These are phyloP conservation scores for Lucilia sericata DNA, from an alignment of 1,140 invertebrate genomes.

Conservation along the genomic window DNA sequence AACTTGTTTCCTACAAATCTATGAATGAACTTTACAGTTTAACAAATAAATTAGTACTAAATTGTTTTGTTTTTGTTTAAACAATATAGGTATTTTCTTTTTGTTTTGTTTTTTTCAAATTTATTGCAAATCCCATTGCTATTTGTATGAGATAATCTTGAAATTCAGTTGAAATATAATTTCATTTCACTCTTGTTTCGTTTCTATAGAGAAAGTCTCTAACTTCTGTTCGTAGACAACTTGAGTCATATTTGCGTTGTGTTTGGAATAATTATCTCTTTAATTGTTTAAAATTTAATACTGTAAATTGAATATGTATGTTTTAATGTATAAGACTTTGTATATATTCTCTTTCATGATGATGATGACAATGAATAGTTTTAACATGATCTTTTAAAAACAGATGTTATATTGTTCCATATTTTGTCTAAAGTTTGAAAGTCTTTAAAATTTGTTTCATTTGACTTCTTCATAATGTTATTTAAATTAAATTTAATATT, in stretches of 20 bases:
- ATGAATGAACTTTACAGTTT: background rate
- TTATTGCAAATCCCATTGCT: background rate
- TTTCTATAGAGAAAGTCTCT: no score
- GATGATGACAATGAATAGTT: no score
- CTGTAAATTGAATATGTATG: background rate
- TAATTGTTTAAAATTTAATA: background rate
- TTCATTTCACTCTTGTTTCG: background rate
- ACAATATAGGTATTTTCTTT: no score
- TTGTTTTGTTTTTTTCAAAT: constrained; percentile 1
- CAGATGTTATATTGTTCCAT: no score
- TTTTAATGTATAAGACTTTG: background rate
- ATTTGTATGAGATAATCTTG: constrained; percentile 27
- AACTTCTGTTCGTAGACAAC: background rate
- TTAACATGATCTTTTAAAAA: no score
- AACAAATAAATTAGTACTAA: constrained; percentile 22
- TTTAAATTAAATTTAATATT: no score
- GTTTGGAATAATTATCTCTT: constrained; percentile 1
- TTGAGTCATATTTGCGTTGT: background rate
- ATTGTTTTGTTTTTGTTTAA: background rate
- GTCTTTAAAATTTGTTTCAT: no score
- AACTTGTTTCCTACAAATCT: background rate
- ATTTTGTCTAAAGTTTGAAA: no score
- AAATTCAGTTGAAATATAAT: background rate
- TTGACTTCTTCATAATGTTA: no score
- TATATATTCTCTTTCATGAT: no score